Conservation (phyloP, 2,797 vertebrate species). For the Octomys mimax region DNA sequence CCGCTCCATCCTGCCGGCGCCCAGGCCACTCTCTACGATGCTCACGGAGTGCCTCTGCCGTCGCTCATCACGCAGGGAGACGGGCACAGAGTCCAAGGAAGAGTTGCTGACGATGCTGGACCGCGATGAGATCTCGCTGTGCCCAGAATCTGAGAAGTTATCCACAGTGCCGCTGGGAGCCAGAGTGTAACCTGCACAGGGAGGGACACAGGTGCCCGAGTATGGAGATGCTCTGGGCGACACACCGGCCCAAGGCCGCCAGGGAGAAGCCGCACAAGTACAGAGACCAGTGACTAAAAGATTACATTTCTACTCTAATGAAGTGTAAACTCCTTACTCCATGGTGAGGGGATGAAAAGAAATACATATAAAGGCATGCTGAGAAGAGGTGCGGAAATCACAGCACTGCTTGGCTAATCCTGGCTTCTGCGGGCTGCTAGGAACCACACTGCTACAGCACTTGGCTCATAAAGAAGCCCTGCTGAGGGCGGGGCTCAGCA, state of each 20-base stretch:
- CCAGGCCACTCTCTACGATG: slow-evolving; percentile 92
- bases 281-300: background rate
- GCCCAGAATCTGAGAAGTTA: slow-evolving; percentile 97
- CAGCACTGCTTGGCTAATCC: background rate
- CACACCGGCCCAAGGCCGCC: background rate
- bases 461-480: background rate
- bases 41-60: slow-evolving; percentile 95
- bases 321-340: slow-evolving; percentile 20
- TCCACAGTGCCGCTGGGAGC: slow-evolving; percentile 93
- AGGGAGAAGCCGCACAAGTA: background rate
- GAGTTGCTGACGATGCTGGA: slow-evolving; percentile 99
- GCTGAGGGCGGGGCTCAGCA: background rate
- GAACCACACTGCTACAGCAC: background rate
- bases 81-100: slow-evolving; percentile 95
- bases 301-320: background rate
- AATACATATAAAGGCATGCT: background rate
- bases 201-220: background rate
- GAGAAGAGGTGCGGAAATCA: background rate
- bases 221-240: background rate
- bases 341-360: background rate
- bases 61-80: slow-evolving; percentile 94
- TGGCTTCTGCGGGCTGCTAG: background rate
- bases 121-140: slow-evolving; percentile 98
- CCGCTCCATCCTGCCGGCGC: slow-evolving; percentile 94
- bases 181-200: slow-evolving; percentile 92